Percentiles rank a stretch among this genome's conserved stretches.
phyloP scores from a whole-genome alignment of 2,888 invertebrate species.

The Melangyna quadrimaculata region DNA sequence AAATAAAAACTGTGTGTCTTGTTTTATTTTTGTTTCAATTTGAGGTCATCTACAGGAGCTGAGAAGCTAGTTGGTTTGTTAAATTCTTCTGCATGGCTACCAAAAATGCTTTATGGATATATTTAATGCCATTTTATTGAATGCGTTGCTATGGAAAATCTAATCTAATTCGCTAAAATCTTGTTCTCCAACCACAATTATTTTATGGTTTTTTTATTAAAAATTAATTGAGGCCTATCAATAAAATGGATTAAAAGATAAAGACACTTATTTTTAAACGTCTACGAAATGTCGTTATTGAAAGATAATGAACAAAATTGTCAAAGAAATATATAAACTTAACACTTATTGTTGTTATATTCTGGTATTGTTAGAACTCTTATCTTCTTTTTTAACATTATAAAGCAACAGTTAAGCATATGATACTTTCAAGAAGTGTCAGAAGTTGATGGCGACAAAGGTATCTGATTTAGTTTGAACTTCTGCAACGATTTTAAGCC shows the following conservation, averaged over 20 bases:
- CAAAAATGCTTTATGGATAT: neutral
- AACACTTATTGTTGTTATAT: neutral
- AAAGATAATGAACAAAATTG: neutral
- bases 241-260: slow-evolving; percentile 4
- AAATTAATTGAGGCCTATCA: neutral
- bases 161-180: slow-evolving; percentile 2
- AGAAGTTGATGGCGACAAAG: neutral
- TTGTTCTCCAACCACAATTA: neutral
- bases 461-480: no score
- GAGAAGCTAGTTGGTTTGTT: no score
- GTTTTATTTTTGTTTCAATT: slow-evolving; percentile 46
- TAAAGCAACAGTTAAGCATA: neutral
- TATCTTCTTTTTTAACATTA: neutral
- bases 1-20: slow-evolving; percentile 35
- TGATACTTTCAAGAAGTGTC: neutral
- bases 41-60: neutral
- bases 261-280: neutral
- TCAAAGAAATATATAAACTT: neutral
- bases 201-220: neutral
- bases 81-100: neutral
- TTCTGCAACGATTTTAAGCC: no score
- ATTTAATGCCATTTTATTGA: neutral
- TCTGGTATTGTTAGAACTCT: neutral
- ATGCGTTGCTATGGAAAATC: neutral
- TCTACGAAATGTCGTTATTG: neutral